Evolutionary conservation across 2,113 vertebrate genomes (phyloP).

Genomic region (Pitta sordida): DNA sequence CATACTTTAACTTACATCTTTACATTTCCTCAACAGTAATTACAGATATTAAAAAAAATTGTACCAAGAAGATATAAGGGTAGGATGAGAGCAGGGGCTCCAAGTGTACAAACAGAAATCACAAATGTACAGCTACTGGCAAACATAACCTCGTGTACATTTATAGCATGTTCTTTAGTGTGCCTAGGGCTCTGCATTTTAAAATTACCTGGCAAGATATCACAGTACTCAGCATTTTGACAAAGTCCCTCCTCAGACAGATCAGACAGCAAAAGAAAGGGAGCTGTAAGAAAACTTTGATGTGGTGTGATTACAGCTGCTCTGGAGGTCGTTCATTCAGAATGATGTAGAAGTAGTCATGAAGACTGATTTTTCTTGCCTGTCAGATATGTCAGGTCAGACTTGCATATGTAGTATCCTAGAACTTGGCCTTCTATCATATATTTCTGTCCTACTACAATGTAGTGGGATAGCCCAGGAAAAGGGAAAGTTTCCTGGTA

Average conservation of each 20-base stretch:
- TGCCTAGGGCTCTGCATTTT: neutral
- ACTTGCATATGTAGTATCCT: neutral
- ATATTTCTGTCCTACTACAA: neutral
- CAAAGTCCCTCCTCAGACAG: neutral
- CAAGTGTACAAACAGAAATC: neutral
- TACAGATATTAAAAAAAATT: neutral
- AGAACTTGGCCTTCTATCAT: neutral
- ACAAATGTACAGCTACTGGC: neutral
- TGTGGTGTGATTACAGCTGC: neutral
- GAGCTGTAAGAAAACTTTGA: neutral
- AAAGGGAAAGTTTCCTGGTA: neutral
- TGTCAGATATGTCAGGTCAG: neutral
- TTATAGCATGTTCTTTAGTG: neutral
- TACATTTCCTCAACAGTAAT: neutral
- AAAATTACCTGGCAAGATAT: neutral
- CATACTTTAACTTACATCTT: neutral
- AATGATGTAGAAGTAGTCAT: neutral
- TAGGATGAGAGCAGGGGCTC: neutral
- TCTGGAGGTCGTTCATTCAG: neutral
- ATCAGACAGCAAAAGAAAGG: neutral
- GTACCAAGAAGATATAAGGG: neutral
- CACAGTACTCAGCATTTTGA: neutral
- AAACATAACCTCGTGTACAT: neutral
- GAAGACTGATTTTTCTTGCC: neutral
- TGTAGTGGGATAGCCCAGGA: neutral